phyloP scores from a whole-genome alignment of 2,888 invertebrate genomes.

The Stenodema calcarata region DNA sequence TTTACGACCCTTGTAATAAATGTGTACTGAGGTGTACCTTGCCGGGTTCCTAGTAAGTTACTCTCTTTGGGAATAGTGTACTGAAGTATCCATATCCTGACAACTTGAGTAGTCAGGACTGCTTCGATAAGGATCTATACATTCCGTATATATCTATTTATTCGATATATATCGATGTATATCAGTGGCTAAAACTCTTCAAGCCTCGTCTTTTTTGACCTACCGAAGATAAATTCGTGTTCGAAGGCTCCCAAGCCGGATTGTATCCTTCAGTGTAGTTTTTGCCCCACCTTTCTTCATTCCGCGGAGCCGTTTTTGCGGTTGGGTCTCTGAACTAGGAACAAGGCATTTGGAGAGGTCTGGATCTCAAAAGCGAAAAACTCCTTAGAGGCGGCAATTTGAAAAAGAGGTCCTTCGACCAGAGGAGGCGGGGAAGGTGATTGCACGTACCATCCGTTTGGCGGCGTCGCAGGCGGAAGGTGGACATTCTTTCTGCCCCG shows the following conservation, averaged over 20 bases:
- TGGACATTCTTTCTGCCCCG: slow-evolving; percentile 14
- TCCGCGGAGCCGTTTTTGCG: not conserved
- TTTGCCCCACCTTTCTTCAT: not conserved
- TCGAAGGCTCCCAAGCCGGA: not conserved
- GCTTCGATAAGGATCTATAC: no score
- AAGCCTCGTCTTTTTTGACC: not conserved
- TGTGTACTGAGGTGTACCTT: no score
- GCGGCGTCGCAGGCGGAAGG: not conserved
- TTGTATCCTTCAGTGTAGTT: not conserved
- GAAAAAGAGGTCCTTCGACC: not conserved
- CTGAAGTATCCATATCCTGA: no score
- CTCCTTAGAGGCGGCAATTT: not conserved
- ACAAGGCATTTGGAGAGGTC: not conserved
- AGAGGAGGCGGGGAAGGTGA: not conserved
- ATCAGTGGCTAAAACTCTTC: not conserved
- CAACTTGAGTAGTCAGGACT: no score
- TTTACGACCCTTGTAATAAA: no score
- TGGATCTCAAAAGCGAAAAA: slow-evolving; percentile 6
- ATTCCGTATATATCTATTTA: no score
- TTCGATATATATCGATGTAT: no score
- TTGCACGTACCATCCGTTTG: slow-evolving; percentile 3
- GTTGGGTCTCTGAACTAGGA: slow-evolving; percentile 10
- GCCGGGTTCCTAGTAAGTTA: no score
- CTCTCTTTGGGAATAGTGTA: no score
- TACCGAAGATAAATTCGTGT: not conserved